Base-by-base conservation (phyloP, 2,888 invertebrate species). In the Thecocarcelia acutangulata region DNA sequence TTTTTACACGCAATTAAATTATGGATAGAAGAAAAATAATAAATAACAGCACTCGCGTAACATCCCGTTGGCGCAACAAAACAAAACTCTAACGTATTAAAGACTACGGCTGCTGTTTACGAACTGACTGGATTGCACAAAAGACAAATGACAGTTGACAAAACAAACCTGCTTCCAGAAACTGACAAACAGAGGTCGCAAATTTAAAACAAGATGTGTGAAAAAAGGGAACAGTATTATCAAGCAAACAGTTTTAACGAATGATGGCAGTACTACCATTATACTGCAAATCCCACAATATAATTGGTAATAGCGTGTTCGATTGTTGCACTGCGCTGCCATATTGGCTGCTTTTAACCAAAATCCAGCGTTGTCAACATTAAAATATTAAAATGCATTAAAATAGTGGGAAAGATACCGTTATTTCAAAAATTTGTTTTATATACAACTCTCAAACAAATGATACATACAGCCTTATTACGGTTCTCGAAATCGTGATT, bases 31-130 rank as follows among this genome's bases (percentile, higher is more conserved):
- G 56, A 58, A 72, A 46, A 61, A 61, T 28, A 66, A 68, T 50
- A 78, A 63, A 64, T 15, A 72, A 78, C 78, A 78, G 78, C 78
- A 78, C 78, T 78, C 78, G 66, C 78, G 72, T 66, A 78, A 73
- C 72, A 72, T 44, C 50, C 50, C 59, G 37, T 66, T 13, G 12
- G 13, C 40, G n/a, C 28, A 58, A 33, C 15, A 12, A 46, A 61
- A 59, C 11, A 24, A 59, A 40, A 68, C 28, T 59, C n/a, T 24
- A 66, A 48, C 58, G 78, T 66, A 58, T 77, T 58, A 24, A 64
- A 54, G 68, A 66, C 70, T 54, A 78, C 82, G 74, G 78, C 82
- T 82, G 82, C 82, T 82, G 82, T 82, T 82, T 69, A 77, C 78
- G 64, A 78, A 82, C 82, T 82, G 72, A 66, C 0, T 48, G 28